Base-by-base conservation (phyloP, 2,113 vertebrate genomes). In the Beaufortia kweichowensis region DNA sequence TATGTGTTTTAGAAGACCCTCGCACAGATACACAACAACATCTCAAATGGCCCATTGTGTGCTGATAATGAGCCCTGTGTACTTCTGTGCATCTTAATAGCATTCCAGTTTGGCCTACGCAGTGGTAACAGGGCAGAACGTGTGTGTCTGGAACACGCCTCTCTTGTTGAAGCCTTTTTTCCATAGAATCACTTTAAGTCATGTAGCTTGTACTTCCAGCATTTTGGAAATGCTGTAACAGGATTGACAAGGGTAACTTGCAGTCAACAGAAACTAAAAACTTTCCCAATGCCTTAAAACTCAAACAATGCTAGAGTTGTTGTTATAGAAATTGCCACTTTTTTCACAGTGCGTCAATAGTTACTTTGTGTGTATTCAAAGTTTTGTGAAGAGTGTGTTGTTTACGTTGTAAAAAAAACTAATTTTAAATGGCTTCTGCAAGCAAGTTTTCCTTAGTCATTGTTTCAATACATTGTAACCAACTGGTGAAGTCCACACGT, bases 41-140 rank as follows among this genome's bases (percentile, higher is more conserved):
- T 79, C 81, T 80, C 50, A 87, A 85, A 83, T 63, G n/a, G 70
- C 75, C 82, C 86, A 79, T 88, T 88, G 85, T 90, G 79, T 56
- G 81, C 29, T 23, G 84, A 84, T 87, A 86, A 87, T 85, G 85
- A 76, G 79, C 84, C 81, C 80, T 84, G 83, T 85, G 81, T 76
- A 64, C 43, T 77, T 74, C 77, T 61, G 72, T 39, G 60, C 29
- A 41, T 62, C 50, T 41, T 41, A 53, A 76, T 66, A 46, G 72
- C 59, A 79, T 75, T 77, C 63, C 28, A 12, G 50, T 60, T 75
- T 33, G 24, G 50, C 77, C 80, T 64, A 21, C 77, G 17, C 56
- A 24, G 39, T 75, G 24, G 26, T 28, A 53, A n/a, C 33, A 63
- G 46, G 55, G 69, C 41, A n/a, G 39, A 76, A 15, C 26, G 11